Evolutionary conservation across 2,888 invertebrate genomes (phyloP).

Genomic region (Cancer borealis): DNA sequence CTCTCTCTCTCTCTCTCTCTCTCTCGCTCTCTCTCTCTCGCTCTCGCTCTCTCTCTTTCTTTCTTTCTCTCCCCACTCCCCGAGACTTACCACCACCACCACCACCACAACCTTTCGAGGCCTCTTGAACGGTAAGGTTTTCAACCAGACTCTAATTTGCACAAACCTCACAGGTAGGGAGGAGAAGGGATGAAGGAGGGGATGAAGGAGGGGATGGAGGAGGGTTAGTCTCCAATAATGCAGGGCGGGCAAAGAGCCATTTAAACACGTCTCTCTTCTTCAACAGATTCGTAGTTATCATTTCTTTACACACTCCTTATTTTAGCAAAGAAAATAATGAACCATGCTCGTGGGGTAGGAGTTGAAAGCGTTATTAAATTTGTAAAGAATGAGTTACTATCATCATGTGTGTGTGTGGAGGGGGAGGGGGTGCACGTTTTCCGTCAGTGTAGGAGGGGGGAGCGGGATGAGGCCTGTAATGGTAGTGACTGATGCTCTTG

Average conservation of each 20-base stretch:
- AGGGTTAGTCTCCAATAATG: not conserved
- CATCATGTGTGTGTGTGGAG: not conserved
- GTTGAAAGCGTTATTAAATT: not conserved
- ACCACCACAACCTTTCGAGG: not conserved
- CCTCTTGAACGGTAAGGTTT: not conserved
- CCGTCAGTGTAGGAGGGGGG: not conserved
- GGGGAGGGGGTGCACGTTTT: not conserved
- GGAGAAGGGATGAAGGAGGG: not conserved
- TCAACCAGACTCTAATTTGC: not conserved
- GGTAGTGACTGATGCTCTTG: not conserved
- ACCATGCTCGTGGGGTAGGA: not conserved
- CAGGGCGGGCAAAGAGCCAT: not conserved
- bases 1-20: not conserved
- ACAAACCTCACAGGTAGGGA: not conserved
- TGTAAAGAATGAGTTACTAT: not conserved
- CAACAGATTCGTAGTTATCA: slow-evolving; percentile 3
- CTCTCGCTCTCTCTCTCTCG: too few relatives aligned
- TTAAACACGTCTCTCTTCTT: slow-evolving; percentile 36
- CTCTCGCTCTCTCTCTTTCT: too few relatives aligned
- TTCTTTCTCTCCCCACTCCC: too few relatives aligned
- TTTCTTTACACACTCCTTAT: not conserved
- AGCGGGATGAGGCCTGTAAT: not conserved
- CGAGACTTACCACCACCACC: not conserved
- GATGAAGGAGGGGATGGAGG: not conserved
- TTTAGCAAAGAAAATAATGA: not conserved